Evolutionary conservation across 1,140 invertebrate species (phyloP), one percentile per base, ranked within the genome.

Genomic region (Atta cephalotes): DNA sequence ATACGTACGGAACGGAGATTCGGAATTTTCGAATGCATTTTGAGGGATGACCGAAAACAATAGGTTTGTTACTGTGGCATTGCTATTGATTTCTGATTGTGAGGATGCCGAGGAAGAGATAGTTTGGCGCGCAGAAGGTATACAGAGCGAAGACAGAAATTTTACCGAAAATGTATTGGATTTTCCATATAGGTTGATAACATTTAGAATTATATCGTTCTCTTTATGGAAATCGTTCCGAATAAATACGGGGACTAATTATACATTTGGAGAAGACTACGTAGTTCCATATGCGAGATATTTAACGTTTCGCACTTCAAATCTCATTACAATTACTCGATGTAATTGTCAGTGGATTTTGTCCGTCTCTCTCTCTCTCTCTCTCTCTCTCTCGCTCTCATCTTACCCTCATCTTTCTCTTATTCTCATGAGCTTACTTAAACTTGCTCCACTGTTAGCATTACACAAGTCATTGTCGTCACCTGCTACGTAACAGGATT

Each of bases 21-120:
- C 1, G 31, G 16, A 72, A 63, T 81, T 65, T 87, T 58, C 53
- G 66, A 62, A 90, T 60, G 63, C 80, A 63, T 90, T 92, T 90
- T 84, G 58, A 70, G 45, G 60, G 68, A 45, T 45, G 81, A 45
- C 49, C 56, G 79, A 92, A 92, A 92, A 92, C 91, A 92, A 92
- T 92, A 82, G 89, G 87, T 89, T 92, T 92, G 91, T 92, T 92
- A 92, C 91, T 77, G 62, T 86, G 66, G 84, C 85, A 89, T 89
- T 91, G 88, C 87, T 92, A 92, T 92, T 89, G 91, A 92, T 92
- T 92, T 92, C 88, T 91, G 91, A 91, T 92, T 82, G 85, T 53
- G 66, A 76, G 70, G 5, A 63, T 82, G 62, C 28, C 39, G 77
- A 60, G 82, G 77, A 82, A 80, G 89, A 87, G 86, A 90, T 88